A percentile compares a stretch with the other conserved stretches of the same genome.
Conservation (phyloP, 2,113 vertebrate species). For the Spea bombifrons region DNA sequence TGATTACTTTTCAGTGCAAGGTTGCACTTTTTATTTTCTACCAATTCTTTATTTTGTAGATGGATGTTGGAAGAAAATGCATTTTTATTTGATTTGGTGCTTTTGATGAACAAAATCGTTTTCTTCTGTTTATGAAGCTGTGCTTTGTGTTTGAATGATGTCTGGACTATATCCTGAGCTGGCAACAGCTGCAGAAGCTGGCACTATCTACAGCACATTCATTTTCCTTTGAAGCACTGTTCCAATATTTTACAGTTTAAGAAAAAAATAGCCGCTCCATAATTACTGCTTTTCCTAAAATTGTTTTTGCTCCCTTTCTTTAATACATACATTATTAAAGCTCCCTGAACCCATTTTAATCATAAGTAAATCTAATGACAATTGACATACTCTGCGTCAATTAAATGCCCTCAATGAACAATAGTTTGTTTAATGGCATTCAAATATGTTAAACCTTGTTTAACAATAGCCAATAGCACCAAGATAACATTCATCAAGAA, state of each 20-base stretch:
- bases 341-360: not conserved
- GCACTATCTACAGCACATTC: conserved; percentile 22
- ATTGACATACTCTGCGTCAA: not conserved
- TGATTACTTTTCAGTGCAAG: no score
- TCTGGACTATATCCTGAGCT: conserved; percentile 5
- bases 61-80: conserved; percentile 16
- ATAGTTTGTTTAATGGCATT: not conserved
- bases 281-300: conserved; percentile 21
- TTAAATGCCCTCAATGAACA: not conserved
- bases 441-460: not conserved
- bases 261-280: conserved; percentile 25
- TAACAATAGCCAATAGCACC: not conserved
- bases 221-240: conserved; percentile 28
- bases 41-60: not conserved
- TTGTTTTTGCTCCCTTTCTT: conserved; percentile 18
- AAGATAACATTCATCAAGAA: no score
- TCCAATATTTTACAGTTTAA: conserved; percentile 34
- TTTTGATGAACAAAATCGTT: conserved; percentile 15
- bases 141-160: conserved; percentile 19
- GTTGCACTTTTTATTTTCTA: conserved; percentile 11
- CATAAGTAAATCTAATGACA: not conserved
- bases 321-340: conserved; percentile 4
- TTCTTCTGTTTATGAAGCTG: conserved; percentile 32
- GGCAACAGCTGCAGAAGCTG: conserved; percentile 39
- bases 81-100: conserved; percentile 8